A percentile compares a stretch with the other conserved stretches of the same genome.
Evolutionary conservation across 2,113 vertebrate species (phyloP).

Genomic region (Mohoua ochrocephala): DNA sequence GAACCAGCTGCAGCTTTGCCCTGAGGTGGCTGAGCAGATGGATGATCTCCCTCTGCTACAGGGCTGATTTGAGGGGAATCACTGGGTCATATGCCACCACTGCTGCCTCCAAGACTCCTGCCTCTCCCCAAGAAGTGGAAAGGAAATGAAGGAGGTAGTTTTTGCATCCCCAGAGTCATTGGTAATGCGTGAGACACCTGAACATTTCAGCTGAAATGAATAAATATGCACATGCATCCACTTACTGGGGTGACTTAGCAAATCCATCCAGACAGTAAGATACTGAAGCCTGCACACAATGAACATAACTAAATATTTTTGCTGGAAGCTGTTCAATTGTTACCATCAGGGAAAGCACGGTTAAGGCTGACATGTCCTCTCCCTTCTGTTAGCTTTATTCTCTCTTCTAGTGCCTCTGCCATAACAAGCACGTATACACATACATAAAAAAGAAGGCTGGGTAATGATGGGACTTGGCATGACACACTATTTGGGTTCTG

Average conservation of each 20-base stretch:
- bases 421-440: not conserved
- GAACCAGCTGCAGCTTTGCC: not conserved
- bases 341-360: not conserved
- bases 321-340: conserved; percentile 41
- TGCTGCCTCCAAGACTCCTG: not conserved
- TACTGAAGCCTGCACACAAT: not conserved
- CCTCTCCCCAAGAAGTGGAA: not conserved
- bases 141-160: not conserved
- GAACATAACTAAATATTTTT: conserved; percentile 1
- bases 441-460: not conserved
- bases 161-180: not conserved
- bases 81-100: fast-evolving
- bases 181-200: not conserved
- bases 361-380: conserved; percentile 10
- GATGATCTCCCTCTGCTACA: not conserved
- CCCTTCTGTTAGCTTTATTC: conserved; percentile 26
- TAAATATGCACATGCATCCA: not conserved
- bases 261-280: not conserved
- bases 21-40: not conserved
- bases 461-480: conserved; percentile 1
- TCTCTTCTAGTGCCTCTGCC: not conserved
- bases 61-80: not conserved
- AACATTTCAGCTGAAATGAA: not conserved
- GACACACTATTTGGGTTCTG: conserved; percentile 25
- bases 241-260: not conserved